A percentile compares a stretch with the other conserved stretches of the same genome.
Conservation (phyloP, 2,113 vertebrate species). For the Columba janthina region DNA sequence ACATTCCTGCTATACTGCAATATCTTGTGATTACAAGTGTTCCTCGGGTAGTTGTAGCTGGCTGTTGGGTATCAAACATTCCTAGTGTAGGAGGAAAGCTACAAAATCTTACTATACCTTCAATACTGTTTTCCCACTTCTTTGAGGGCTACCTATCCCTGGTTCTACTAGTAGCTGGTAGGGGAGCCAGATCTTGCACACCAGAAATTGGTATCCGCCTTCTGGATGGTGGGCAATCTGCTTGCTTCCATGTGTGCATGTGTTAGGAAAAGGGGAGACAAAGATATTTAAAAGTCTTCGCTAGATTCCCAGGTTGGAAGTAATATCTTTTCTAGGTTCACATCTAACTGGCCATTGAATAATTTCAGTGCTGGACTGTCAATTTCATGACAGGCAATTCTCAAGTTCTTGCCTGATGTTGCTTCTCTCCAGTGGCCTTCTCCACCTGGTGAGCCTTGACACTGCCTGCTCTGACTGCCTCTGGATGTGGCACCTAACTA, state of each 20-base stretch:
- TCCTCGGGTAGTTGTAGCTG: not conserved
- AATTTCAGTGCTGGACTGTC: not conserved
- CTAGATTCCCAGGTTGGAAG: not conserved
- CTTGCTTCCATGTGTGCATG: accelerated
- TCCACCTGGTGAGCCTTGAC: not conserved
- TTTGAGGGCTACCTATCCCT: not conserved
- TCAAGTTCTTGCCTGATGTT: accelerated
- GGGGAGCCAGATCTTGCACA: not conserved
- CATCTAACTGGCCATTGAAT: not conserved
- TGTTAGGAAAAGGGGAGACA: not conserved
- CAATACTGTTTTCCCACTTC: not conserved
- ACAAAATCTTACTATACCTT: not conserved
- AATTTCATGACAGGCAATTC: not conserved
- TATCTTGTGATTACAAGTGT: not conserved
- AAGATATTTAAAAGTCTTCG: accelerated
- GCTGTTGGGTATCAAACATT: not conserved
- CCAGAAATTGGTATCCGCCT: not conserved
- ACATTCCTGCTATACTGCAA: not conserved
- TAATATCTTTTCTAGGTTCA: not conserved
- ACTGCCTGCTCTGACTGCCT: not conserved
- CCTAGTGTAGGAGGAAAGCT: not conserved
- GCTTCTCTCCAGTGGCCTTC: not conserved
- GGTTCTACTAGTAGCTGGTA: not conserved
- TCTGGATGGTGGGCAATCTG: not conserved
- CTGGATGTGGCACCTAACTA: not conserved